Evolutionary conservation across 2,888 invertebrate species (phyloP).

Genomic region (Pristionchus fissidentatus): DNA sequence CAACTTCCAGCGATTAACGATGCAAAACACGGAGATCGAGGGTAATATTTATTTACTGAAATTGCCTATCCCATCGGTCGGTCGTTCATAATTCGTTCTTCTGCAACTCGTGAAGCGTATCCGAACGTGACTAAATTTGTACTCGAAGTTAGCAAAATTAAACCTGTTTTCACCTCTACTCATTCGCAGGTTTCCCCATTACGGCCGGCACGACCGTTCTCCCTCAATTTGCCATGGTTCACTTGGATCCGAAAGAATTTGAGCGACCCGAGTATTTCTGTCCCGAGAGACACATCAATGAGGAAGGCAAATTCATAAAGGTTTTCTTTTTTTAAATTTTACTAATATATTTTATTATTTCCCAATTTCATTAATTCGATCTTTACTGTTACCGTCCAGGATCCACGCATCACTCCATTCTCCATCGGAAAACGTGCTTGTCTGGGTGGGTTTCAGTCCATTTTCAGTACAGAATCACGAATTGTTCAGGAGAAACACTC

Average conservation of each 20-base stretch:
- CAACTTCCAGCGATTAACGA: not conserved
- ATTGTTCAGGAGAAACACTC: not conserved
- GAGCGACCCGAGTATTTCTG: slow-evolving; percentile 39
- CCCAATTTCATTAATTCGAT: not conserved
- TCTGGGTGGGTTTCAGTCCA: not conserved
- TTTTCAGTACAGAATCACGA: not conserved
- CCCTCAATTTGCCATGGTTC: slow-evolving; percentile 23
- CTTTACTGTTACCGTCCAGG: not conserved
- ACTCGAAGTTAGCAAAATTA: not conserved
- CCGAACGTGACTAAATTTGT: no score
- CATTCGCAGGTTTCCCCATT: not conserved
- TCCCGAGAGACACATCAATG: slow-evolving; percentile 23
- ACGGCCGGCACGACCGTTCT: not conserved
- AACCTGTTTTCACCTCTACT: not conserved
- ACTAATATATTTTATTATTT: no score
- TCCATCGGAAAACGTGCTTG: slow-evolving; percentile 31
- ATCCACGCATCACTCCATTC: slow-evolving; percentile 20
- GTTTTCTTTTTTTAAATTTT: not conserved
- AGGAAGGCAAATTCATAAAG: slow-evolving; percentile 18
- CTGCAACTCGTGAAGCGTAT: no score
- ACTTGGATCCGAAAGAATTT: slow-evolving; percentile 2
- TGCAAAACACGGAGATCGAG: slow-evolving; percentile 24
- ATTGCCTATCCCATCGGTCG: not conserved
- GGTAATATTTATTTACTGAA: no score
- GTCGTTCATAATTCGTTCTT: not conserved